phyloP scores from a whole-genome alignment of 2,797 vertebrate species.

The Sebastolobus altivelis region DNA sequence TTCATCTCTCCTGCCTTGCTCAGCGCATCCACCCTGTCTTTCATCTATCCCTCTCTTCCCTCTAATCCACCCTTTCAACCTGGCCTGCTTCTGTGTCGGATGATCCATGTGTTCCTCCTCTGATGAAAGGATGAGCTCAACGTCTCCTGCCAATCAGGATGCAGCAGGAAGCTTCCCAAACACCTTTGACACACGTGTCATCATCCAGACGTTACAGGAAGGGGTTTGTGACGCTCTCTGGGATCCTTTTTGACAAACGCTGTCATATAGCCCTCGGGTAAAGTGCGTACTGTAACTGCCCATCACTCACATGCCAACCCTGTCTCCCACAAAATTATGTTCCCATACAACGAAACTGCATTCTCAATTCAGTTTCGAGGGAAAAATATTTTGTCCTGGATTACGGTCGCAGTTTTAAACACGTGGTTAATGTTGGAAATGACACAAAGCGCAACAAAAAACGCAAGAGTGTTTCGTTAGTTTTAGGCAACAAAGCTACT shows the following conservation, averaged over 20 bases:
- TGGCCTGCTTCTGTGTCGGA: constrained; percentile 54
- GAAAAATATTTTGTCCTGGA: neutral
- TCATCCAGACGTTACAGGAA: constrained; percentile 28
- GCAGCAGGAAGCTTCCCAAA: constrained; percentile 43
- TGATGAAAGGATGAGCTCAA: constrained; percentile 73
- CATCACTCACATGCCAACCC: neutral
- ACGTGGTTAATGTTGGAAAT: too few relatives aligned
- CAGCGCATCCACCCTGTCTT: constrained; percentile 67
- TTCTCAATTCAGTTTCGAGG: neutral
- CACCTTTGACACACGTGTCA: constrained; percentile 43
- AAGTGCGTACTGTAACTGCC: neutral
- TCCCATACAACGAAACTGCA: neutral
- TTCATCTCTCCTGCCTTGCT: constrained; percentile 73
- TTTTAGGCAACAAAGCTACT: too few relatives aligned
- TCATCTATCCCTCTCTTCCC: constrained; percentile 70
- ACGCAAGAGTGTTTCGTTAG: too few relatives aligned
- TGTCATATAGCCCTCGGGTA: constrained; percentile 4
- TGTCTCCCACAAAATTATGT: neutral
- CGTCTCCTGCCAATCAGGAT: constrained; percentile 65
- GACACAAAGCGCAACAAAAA: too few relatives aligned
- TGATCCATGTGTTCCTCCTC: constrained; percentile 68
- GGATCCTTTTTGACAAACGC: constrained; percentile 22
- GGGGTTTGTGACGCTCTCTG: constrained; percentile 10
- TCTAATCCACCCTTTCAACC: constrained; percentile 78
- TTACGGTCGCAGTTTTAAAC: too few relatives aligned